These are phyloP conservation scores for Vombatus ursinus DNA, from an alignment of 2,113 vertebrate genomes.

Conservation along the genomic window DNA sequence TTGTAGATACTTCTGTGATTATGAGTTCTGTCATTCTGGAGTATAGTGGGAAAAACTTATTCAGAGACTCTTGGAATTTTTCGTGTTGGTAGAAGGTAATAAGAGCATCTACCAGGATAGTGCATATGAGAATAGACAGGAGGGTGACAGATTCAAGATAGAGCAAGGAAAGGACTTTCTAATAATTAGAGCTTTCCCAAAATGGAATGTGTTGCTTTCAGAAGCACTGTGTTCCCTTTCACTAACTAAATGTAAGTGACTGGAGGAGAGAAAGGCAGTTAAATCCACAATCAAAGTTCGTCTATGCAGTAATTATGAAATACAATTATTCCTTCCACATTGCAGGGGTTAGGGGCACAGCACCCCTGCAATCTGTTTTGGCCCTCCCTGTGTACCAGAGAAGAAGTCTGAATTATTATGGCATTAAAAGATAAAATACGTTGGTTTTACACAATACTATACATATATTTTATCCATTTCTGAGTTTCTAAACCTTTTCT, in stretches of 20 bases:
- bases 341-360: no score
- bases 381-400: no score
- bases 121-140: not conserved
- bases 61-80: not conserved
- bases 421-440: no score
- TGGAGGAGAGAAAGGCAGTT: not conserved
- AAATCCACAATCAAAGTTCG: not conserved
- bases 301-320: not conserved
- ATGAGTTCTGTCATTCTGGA: not conserved
- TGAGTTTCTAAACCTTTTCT: no score
- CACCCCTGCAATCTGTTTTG: no score
- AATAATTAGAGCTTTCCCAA: not conserved
- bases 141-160: not conserved
- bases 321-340: no score
- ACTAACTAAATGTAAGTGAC: not conserved
- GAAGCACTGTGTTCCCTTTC: not conserved
- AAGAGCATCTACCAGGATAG: not conserved
- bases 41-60: not conserved
- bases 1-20: not conserved
- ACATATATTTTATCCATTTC: no score
- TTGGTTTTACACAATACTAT: no score
- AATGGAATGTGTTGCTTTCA: not conserved
- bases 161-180: not conserved
- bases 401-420: no score
- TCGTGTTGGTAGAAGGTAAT: not conserved